Evolutionary conservation across 2,888 invertebrate species (phyloP).

Genomic region (Pelosia muscerda): DNA sequence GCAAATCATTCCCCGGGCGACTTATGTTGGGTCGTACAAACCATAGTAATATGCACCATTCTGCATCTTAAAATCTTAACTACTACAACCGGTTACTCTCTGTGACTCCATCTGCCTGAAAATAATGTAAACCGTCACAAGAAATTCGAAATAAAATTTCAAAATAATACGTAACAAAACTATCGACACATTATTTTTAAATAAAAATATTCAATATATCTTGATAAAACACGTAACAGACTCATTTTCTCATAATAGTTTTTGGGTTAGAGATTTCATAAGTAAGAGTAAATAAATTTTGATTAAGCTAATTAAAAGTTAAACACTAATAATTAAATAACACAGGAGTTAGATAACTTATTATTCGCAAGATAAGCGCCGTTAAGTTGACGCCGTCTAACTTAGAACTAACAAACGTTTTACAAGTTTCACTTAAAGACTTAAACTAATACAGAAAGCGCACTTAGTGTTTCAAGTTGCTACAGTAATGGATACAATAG

Average conservation of each 20-base stretch:
- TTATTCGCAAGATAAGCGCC: slow-evolving; percentile 18
- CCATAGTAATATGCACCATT: too few species aligned
- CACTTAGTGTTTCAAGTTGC: slow-evolving; percentile 26
- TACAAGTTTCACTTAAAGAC: slow-evolving; percentile 44
- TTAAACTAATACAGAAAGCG: slow-evolving; percentile 27
- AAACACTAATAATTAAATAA: not conserved
- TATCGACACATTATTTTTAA: too few species aligned
- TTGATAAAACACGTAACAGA: too few species aligned
- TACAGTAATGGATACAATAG: slow-evolving; percentile 27
- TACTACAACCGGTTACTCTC: too few species aligned
- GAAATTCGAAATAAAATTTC: too few species aligned
- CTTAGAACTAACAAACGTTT: slow-evolving; percentile 42
- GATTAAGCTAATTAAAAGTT: not conserved
- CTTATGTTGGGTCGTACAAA: too few species aligned
- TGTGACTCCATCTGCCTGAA: too few species aligned
- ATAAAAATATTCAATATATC: too few species aligned
- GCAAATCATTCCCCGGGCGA: too few species aligned
- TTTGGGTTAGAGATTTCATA: not conserved
- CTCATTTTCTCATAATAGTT: not conserved
- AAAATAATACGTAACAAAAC: too few species aligned
- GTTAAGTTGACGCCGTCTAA: slow-evolving; percentile 13
- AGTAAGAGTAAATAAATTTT: not conserved
- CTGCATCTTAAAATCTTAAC: too few species aligned
- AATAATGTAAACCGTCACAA: too few species aligned
- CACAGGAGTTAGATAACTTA: slow-evolving; percentile 14